Base-by-base conservation (phyloP, 2,113 vertebrate species). In the Antennarius striatus region DNA sequence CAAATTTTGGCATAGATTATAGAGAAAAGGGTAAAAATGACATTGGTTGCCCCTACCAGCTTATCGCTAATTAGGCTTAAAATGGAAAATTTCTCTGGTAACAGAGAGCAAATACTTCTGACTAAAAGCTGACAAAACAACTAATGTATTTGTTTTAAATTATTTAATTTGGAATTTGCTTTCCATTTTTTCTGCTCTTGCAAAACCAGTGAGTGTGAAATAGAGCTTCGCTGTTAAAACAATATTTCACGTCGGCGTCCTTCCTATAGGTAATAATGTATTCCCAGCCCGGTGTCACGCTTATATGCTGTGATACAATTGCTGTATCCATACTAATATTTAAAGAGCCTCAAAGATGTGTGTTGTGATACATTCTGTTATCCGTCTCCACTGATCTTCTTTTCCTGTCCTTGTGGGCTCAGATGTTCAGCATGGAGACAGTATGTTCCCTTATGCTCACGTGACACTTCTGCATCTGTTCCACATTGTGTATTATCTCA, bases 321-420 rank as follows among this genome's bases (percentile, higher is more conserved):
- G 88, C 6, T 40, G 39, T 12, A 10, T 89, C 75, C 76, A 76
- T 85, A 83, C 76, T 81, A 77, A 86, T 83, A 77, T 66, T 77
- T 84, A 43, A 36, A 36, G 7, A 7, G 32, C 32, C 32, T 36
- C 1, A 36, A 36, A 36, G 32, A 36, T 36, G 32, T 36, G 32
- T 22, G 22, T 40, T 1, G 10, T 10, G 42, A 12, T 43, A 9
- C 6, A 43, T 43, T 43, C 42, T 1, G 42, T 43, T 43, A 43
- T 11, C 42, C 42, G 11, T 43, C 42, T 12, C 42, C 42, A 43
- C 11, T 43, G 9, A 11, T 10, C 11, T 43, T 7, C 42, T 43
- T 43, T 43, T 43, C 11, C 42, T 43, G 42, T 12, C 42, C 42
- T 10, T 43, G 42, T 43, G 42, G 11, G 16, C 74, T 51, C 29